These are phyloP conservation scores for Sebastes taczanowskii DNA, from an alignment of 2,797 vertebrate species.

Conservation along the genomic window DNA sequence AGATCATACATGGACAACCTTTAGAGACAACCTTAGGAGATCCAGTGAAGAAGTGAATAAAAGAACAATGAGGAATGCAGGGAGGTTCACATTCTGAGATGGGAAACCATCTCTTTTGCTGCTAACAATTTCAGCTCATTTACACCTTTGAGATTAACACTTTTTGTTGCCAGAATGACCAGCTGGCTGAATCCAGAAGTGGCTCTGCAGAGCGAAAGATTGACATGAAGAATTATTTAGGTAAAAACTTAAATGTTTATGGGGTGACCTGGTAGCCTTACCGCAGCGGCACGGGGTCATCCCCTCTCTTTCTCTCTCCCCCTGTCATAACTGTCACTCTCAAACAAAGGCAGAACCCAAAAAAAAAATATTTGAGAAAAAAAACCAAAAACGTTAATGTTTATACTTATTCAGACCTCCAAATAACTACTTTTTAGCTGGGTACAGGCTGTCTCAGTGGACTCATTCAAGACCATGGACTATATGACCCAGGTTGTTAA, in stretches of 20 bases:
- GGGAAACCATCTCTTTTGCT: too few species aligned
- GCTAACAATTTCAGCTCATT: background rate
- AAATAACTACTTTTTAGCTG: too few species aligned
- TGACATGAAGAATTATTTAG: background rate
- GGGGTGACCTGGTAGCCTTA: too few species aligned
- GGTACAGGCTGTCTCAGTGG: too few species aligned
- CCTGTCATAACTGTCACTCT: too few species aligned
- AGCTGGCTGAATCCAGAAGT: background rate
- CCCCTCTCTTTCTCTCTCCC: too few species aligned
- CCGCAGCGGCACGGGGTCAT: too few species aligned
- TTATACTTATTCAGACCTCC: too few species aligned
- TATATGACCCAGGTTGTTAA: too few species aligned
- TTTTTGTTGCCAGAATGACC: background rate
- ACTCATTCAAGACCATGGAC: too few species aligned
- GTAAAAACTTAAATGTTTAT: background rate
- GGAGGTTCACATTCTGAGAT: background rate
- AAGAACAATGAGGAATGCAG: background rate
- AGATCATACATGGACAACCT: background rate
- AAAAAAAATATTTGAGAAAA: too few species aligned
- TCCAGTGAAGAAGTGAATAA: background rate
- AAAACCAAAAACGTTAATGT: rapidly evolving
- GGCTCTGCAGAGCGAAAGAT: background rate
- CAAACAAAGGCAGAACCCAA: too few species aligned
- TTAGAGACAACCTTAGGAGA: background rate
- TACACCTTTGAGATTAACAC: background rate